These are phyloP conservation scores for Plotosus lineatus DNA, from an alignment of 2,113 vertebrate species.

Conservation along the genomic window DNA sequence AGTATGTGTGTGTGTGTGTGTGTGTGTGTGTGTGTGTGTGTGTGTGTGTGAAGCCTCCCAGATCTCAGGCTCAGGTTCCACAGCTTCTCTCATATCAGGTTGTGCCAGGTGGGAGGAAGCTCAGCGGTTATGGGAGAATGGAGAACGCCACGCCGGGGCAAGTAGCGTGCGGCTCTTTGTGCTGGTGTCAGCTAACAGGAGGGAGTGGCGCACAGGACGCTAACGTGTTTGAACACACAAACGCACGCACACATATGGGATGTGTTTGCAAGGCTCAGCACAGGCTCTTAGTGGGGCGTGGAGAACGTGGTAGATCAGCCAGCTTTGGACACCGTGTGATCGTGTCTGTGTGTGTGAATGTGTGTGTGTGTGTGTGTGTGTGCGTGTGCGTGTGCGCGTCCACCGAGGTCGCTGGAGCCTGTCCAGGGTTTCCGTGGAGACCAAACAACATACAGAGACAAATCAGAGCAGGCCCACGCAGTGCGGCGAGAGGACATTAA, in stretches of 20 bases:
- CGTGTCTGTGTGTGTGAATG: slow-evolving; percentile 41
- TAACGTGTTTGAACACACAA: slow-evolving; percentile 36
- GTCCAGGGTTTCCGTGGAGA: slow-evolving; percentile 84
- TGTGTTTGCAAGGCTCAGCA: slow-evolving; percentile 72
- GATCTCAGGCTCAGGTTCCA: slow-evolving; percentile 45
- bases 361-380: slow-evolving; percentile 44
- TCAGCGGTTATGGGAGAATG: slow-evolving; percentile 46
- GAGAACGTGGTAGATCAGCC: slow-evolving; percentile 66
- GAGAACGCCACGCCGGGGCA: slow-evolving; percentile 30
- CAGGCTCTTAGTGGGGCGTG: slow-evolving; percentile 70
- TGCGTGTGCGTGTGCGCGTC: slow-evolving; percentile 49
- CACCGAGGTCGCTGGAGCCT: slow-evolving; percentile 77
- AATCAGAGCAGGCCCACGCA: slow-evolving; percentile 81
- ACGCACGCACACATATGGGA: slow-evolving; percentile 40
- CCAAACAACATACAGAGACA: slow-evolving; percentile 82
- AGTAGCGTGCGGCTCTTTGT: slow-evolving; percentile 37
- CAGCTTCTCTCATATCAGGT: slow-evolving; percentile 33
- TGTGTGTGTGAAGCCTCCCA: slow-evolving; percentile 20
- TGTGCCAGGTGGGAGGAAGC: slow-evolving; percentile 34
- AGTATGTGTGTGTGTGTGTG: neutral
- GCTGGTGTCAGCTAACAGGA: slow-evolving; percentile 54
- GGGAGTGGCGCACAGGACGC: slow-evolving; percentile 38
- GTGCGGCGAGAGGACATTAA: slow-evolving; percentile 79
- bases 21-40: slow-evolving; percentile 42
- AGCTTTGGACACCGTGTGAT: slow-evolving; percentile 64